Evolutionary conservation across 2,888 invertebrate species (phyloP), one percentile per base, ranked within the genome.

Genomic region (Acronicta psi): DNA sequence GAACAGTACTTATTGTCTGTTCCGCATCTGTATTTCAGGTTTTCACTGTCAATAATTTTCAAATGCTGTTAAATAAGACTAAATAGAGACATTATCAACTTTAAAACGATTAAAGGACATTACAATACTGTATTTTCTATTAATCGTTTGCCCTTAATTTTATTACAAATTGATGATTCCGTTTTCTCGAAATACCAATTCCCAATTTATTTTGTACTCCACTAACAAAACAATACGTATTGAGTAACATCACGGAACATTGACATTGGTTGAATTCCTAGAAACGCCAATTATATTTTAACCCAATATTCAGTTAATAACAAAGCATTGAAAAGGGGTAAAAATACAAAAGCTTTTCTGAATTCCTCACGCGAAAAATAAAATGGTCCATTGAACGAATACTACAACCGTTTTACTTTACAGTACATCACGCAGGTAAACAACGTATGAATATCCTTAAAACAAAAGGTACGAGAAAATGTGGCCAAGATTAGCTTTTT

Each of bases 381-480:
- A 45, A 66, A 69, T 46, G 54, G 20, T 41, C 41, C 36, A 61
- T 50, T 46, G 58, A 49, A 55, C 38, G 56, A 40, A 51, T 8
- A 53, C 23, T 50, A 46, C 36, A 43, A 13, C 29, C 41, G 18
- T 49, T 49, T 40, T 53, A 50, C 47, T 55, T 65, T 38, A 57
- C 61, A 58, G 44, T 56, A 69, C 61, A 69, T 61, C 51, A 44
- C 58, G 43, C 56, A 44, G 56, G 54, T 61, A 66, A 72, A 69
- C 55, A 58, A 60, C 45, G 42, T 59, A 57, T 65, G 54, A 73
- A 65, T 73, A 72, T 57, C 25, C 40, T 54, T 18, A 31, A 37
- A 61, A 61, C 49, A 52, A 60, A 67, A 65, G 14, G 59, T 53
- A 25, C 43, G n/a, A 18, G 37, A 34, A 51, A 57, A 59, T 47